Conservation (phyloP, 2,888 invertebrate genomes). For the Ophioninae sp. region DNA sequence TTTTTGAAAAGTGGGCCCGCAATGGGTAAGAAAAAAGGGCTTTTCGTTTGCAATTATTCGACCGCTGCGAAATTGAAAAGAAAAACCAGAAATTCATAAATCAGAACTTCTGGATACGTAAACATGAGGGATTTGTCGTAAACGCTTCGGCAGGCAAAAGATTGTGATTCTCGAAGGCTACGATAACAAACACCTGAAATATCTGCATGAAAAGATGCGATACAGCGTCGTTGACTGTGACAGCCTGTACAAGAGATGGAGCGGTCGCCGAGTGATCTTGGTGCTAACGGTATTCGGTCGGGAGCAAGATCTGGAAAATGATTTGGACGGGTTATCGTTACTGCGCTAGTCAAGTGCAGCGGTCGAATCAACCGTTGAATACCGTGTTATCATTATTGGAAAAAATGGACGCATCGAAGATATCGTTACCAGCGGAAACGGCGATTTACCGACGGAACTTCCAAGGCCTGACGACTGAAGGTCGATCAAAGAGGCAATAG, state of each 20-base stretch:
- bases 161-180: constrained; percentile 69
- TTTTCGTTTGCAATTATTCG: neutral
- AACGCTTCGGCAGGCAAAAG: constrained; percentile 60
- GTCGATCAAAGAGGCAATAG: neutral
- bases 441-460: neutral
- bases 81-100: too few species aligned
- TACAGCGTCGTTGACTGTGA: constrained; percentile 64
- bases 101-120: neutral
- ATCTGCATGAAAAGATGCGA: constrained; percentile 65
- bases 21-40: constrained; percentile 64
- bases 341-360: constrained; percentile 57
- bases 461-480: neutral
- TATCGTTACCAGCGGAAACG: neutral
- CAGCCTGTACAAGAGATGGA: constrained; percentile 64
- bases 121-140: neutral
- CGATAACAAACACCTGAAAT: constrained; percentile 70
- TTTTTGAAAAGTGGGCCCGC: constrained; percentile 66
- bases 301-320: constrained; percentile 80
- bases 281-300: constrained; percentile 82
- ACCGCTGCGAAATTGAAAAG: too few species aligned
- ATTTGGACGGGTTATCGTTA: constrained; percentile 77
- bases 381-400: neutral
- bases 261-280: constrained; percentile 62
- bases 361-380: neutral
- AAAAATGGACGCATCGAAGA: neutral